A percentile compares a stretch with the other conserved stretches of the same genome.
Conservation (phyloP, 2,888 invertebrate species). For the Macaria notata region DNA sequence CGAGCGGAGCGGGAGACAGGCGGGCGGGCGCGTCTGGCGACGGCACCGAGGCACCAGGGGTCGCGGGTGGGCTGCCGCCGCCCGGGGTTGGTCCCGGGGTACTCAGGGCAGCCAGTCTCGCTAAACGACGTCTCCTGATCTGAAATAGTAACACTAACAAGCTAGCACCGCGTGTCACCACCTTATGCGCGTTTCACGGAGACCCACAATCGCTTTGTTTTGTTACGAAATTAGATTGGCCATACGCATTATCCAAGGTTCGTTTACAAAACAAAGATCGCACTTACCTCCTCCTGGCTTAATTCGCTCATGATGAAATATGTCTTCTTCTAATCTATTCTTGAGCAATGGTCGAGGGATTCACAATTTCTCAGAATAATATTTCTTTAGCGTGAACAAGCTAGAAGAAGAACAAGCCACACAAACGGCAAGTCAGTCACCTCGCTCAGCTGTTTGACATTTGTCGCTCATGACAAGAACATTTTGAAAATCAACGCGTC, state of each 20-base stretch:
- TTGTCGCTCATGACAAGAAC: conserved; percentile 76
- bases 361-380: conserved; percentile 58
- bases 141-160: conserved; percentile 62
- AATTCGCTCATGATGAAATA: conserved; percentile 88
- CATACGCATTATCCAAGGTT: conserved; percentile 72
- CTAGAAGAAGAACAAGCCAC: conserved; percentile 68
- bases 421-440: conserved; percentile 79
- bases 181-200: conserved; percentile 51
- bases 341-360: conserved; percentile 44
- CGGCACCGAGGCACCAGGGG: conserved; percentile 68
- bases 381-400: conserved; percentile 57
- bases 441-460: conserved; percentile 79
- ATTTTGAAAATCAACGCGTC: conserved; percentile 81
- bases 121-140: conserved; percentile 90
- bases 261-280: conserved; percentile 65
- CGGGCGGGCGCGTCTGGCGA: conserved; percentile 52
- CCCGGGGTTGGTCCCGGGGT: conserved; percentile 73
- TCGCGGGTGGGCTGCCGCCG: conserved; percentile 74
- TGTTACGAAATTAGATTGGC: conserved; percentile 81
- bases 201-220: conserved; percentile 76
- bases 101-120: conserved; percentile 85
- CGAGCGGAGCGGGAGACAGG: conserved; percentile 51
- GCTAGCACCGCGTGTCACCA: conserved; percentile 56
- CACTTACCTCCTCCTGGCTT: conserved; percentile 93
- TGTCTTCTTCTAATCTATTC: conserved; percentile 43